Base-by-base conservation (phyloP, 2,888 invertebrate species). In the Malthinus seriepunctatus region DNA sequence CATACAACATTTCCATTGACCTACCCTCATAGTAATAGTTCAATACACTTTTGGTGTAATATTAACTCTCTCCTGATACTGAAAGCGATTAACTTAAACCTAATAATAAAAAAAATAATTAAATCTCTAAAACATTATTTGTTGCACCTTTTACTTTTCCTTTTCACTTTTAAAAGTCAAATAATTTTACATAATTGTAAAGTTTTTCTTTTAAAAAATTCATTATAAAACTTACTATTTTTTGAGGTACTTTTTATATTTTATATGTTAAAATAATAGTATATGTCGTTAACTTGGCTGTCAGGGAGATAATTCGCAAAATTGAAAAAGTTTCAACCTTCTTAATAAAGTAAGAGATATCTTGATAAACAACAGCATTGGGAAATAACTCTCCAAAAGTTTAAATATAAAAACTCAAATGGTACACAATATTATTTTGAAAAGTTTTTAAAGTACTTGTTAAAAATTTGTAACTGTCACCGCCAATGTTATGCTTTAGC, bases 301-400 rank as follows among this genome's bases (percentile, higher is more conserved):
- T 44, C 45, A 15, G 9, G 44, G 35, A 45, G 35, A 46, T 52
- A 33, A 56, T 56, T 56, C 34, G 11, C 34, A 35, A 50, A 56
- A 56, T 56, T 56, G 55, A 56, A 56, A 56, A 56, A 56, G 49
- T 56, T 56, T 42, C 50, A 45, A 56, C 55, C 50, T 56, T 39
- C 15, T 56, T 56, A 56, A 56, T 56, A 56, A 50, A 44, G 55
- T 32, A 49, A 49, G 45, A 56, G 49, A 49, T 23, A 23, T 56
- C 37, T 49, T 39, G 42, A 50, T 56, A 56, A 56, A 56, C 55
- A 56, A 56, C 49, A 44, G 44, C 42, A 48, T 56, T 50, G 55
- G 45, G 50, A 56, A 56, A 56, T 56, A 34, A 50, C 39, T 48
- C 35, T 23, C 8, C 33, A 7, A 50, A 52, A 49, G 44, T 56